A percentile compares a stretch with the other conserved stretches of the same genome.
phyloP scores from a whole-genome alignment of 2,797 vertebrate species.

The Parotocinclus haroldoi region DNA sequence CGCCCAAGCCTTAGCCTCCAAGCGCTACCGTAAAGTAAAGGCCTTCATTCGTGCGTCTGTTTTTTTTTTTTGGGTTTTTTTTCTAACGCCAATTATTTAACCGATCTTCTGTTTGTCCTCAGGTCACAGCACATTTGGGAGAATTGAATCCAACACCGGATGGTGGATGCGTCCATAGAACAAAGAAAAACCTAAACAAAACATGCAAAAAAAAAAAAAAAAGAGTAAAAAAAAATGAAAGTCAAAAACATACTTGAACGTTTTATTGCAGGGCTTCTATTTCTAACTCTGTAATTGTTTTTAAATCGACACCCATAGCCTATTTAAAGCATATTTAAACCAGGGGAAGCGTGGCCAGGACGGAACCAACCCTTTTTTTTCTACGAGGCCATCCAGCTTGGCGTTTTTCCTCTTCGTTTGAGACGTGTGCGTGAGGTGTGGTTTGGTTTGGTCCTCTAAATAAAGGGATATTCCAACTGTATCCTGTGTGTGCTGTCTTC shows the following conservation, averaged over 20 bases:
- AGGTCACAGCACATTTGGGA: slow-evolving; percentile 48
- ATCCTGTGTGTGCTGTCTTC: not conserved
- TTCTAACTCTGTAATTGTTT: slow-evolving; percentile 62
- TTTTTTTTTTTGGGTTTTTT: too few species aligned
- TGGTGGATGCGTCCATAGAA: slow-evolving; percentile 37
- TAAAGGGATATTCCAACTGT: slow-evolving; percentile 64
- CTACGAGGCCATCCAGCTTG: slow-evolving; percentile 54
- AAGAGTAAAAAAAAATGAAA: slow-evolving; percentile 56
- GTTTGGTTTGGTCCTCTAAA: slow-evolving; percentile 71
- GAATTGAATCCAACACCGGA: slow-evolving; percentile 45
- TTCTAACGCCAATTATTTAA: too few species aligned
- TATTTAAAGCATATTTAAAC: slow-evolving; percentile 54
- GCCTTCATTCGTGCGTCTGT: too few species aligned
- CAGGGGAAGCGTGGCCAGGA: slow-evolving; percentile 54
- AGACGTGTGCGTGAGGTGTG: slow-evolving; percentile 63
- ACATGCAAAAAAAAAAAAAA: slow-evolving; percentile 37
- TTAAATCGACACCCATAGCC: slow-evolving; percentile 48
- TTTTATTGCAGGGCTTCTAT: slow-evolving; percentile 61
- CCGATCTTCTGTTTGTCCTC: slow-evolving; percentile 22
- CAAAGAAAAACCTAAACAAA: slow-evolving; percentile 38
- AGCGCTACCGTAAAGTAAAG: too few species aligned
- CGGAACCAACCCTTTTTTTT: slow-evolving; percentile 52
- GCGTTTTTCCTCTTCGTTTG: slow-evolving; percentile 61
- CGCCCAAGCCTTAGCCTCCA: too few species aligned
- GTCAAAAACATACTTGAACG: slow-evolving; percentile 61